Percentiles rank a stretch among this genome's conserved stretches.
These are phyloP conservation scores for Adelognathus sp. DNA, from an alignment of 2,888 invertebrate species.

Conservation along the genomic window DNA sequence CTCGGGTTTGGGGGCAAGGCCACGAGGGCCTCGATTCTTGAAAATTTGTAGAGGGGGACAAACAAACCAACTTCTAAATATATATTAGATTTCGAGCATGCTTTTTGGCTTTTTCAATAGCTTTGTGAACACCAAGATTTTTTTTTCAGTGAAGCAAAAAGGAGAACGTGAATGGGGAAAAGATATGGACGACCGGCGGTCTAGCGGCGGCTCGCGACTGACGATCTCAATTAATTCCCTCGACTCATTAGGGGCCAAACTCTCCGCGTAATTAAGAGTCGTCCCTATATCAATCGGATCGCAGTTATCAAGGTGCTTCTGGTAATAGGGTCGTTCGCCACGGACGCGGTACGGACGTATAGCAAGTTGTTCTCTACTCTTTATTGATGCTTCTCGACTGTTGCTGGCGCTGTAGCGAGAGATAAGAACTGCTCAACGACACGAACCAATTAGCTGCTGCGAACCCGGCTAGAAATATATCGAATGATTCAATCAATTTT, in stretches of 20 bases:
- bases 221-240: conserved; percentile 75
- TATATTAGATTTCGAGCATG: no score
- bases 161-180: conserved; percentile 28
- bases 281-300: conserved; percentile 64
- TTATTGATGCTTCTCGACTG: neutral
- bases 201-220: conserved; percentile 57
- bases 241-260: conserved; percentile 74
- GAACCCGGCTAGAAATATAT: conserved; percentile 11
- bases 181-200: conserved; percentile 18
- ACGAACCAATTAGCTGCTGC: conserved; percentile 48
- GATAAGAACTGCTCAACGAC: conserved; percentile 33
- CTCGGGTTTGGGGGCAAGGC: no score
- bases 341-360: neutral
- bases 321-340: conserved; percentile 70
- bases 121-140: no score
- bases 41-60: no score
- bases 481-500: conserved; percentile 30
- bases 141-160: neutral
- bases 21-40: no score
- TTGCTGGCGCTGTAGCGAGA: conserved; percentile 4
- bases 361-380: neutral
- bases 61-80: no score
- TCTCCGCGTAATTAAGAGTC: conserved; percentile 72
- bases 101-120: no score
- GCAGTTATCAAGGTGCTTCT: conserved; percentile 69